phyloP scores from a whole-genome alignment of 2,888 invertebrate genomes.

The Drepanosiphum platanoidis region DNA sequence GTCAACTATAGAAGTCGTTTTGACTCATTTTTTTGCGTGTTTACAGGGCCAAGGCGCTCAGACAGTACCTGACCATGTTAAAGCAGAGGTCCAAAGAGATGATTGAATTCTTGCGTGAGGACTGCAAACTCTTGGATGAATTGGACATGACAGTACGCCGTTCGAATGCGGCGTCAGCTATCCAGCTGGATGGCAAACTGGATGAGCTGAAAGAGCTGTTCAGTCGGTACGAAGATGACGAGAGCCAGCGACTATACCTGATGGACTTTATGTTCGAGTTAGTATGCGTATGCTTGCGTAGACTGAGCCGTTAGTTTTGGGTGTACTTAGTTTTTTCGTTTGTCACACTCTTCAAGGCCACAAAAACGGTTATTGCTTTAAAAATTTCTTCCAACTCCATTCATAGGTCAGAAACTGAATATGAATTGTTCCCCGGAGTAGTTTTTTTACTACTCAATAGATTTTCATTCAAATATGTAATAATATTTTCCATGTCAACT shows the following conservation, averaged over 20 bases:
- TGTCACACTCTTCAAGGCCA: background rate
- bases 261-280: conserved; percentile 57
- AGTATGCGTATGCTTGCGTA: too few species aligned
- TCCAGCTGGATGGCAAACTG: background rate
- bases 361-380: background rate
- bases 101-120: conserved; percentile 33
- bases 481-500: too few species aligned
- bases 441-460: too few species aligned
- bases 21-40: background rate
- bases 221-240: conserved; percentile 17
- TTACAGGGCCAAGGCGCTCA: conserved; percentile 9
- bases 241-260: conserved; percentile 19
- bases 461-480: background rate
- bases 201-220: background rate
- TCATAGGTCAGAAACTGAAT: too few species aligned
- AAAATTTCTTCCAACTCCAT: background rate
- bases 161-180: background rate
- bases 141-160: background rate
- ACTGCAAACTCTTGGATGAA: conserved; percentile 26
- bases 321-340: too few species aligned
- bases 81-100: conserved; percentile 50
- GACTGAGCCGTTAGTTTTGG: background rate
- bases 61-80: conserved; percentile 35
- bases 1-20: background rate
- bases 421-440: too few species aligned